Base-by-base conservation (phyloP, 2,888 invertebrate genomes). In the Cactoblastis cactorum region DNA sequence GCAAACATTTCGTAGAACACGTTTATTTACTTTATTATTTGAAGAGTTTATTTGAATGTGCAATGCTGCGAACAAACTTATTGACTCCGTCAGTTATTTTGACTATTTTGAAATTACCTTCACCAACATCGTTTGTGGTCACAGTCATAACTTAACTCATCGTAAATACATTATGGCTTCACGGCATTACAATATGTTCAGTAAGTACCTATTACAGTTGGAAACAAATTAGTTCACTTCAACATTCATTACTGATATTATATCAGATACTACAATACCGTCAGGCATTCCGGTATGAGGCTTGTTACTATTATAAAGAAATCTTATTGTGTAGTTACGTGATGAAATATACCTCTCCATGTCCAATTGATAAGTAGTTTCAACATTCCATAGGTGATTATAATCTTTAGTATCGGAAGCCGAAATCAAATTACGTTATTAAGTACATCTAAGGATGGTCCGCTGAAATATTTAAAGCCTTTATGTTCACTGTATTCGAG, bases 291-390 rank as follows among this genome's bases (percentile, higher is more conserved):
- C 38, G 52, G 51, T 56, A 63, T 59, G 56, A 65, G 64, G 63
- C 54, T 28, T 37, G 48, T 51, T 46, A 56, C 61, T 58, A 60
- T 67, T 64, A 61, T 61, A 58, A 60, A 52, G 49, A 62, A 56
- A 53, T 53, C 56, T 62, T 62, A 53, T 55, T 46, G 51, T 50
- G n/a, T n/a, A n/a, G n/a, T n/a, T n/a, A 55, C 55, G 58, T 53
- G 55, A 55, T 55, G 58, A 52, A 56, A 70, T 78, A 75, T 75
- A 69, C 58, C 53, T 52, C 32, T 58, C 67, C 66, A 67, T 62
- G 73, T 76, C 77, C 68, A 80, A 81, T 79, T 76, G 74, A 74
- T 78, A 77, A 75, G 74, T 77, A 70, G 74, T 71, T 71, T 69
- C 66, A 61, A 68, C 77, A 81, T 81, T 81, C 80, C 77, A 64